Evolutionary conservation across 2,113 vertebrate species (phyloP).

Genomic region (Psephotus haematonotus): DNA sequence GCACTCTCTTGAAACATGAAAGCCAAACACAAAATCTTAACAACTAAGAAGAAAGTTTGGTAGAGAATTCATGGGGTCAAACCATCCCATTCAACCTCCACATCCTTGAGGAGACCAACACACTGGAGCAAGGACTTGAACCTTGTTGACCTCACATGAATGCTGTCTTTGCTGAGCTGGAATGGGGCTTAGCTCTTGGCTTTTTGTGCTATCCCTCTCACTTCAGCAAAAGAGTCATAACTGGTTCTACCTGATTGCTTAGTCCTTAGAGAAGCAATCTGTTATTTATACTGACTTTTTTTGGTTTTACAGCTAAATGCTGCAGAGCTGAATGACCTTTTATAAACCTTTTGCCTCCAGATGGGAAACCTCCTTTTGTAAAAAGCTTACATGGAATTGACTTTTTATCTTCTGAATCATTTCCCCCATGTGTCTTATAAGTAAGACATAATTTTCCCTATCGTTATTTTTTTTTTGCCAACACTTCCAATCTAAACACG

Average conservation of each 20-base stretch:
- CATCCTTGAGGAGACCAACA: background rate
- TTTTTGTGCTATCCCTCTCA: background rate
- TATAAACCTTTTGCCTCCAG: background rate
- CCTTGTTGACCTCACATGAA: background rate
- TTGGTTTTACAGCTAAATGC: background rate
- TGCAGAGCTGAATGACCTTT: background rate
- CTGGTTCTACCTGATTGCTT: background rate
- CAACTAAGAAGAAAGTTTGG: background rate
- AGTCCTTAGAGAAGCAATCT: background rate
- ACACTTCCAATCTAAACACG: background rate
- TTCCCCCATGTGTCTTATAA: background rate
- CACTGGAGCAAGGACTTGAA: background rate
- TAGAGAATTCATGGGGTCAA: background rate
- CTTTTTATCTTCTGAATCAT: background rate
- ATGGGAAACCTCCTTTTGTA: background rate
- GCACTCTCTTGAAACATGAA: background rate
- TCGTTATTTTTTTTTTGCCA: background rate
- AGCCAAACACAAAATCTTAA: background rate
- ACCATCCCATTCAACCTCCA: background rate
- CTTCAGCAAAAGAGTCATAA: background rate
- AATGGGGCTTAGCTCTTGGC: background rate
- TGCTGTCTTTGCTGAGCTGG: background rate
- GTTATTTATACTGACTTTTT: background rate
- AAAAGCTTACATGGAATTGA: background rate
- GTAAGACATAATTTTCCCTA: background rate